Evolutionary conservation across 2,113 vertebrate genomes (phyloP).

Genomic region (Dolichotis patagonum): DNA sequence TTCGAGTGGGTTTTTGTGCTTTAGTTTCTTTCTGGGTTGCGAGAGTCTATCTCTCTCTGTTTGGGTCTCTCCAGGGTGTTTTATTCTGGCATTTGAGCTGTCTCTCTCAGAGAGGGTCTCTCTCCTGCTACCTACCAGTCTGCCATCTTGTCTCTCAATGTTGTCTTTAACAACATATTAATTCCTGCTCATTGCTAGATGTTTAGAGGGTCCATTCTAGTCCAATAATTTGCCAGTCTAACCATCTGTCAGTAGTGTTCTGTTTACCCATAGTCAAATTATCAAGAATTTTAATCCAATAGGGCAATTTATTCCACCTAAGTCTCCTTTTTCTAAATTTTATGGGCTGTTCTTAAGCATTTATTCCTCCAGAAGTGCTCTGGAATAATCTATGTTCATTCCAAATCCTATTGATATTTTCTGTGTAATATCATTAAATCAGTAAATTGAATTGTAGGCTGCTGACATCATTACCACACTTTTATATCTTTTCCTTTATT

Average conservation of each 20-base stretch:
- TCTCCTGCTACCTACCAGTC: too few species aligned
- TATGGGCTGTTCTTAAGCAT: conserved; percentile 39
- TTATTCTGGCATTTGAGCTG: too few species aligned
- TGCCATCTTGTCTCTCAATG: too few species aligned
- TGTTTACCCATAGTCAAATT: background rate
- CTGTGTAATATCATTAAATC: background rate
- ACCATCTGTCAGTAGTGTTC: background rate
- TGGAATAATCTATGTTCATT: conserved; percentile 53
- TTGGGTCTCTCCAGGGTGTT: too few species aligned
- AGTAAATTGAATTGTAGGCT: conserved; percentile 7
- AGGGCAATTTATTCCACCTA: conserved; percentile 1
- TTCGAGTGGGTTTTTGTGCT: too few species aligned
- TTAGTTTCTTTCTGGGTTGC: too few species aligned
- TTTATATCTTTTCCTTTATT: conserved; percentile 1
- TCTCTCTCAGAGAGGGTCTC: too few species aligned
- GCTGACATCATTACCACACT: conserved; percentile 3
- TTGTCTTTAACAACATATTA: background rate
- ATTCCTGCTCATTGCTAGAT: background rate
- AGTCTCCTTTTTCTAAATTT: background rate
- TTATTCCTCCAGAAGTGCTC: conserved; percentile 32
- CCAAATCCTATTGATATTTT: conserved; percentile 65
- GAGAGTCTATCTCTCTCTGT: too few species aligned
- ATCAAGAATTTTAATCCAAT: conserved; percentile 24
- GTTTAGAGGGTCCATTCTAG: background rate
- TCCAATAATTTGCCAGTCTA: background rate